A percentile compares a stretch with the other conserved stretches of the same genome.
Conservation (phyloP, 2,888 invertebrate species). For the Aricia artaxerxes region DNA sequence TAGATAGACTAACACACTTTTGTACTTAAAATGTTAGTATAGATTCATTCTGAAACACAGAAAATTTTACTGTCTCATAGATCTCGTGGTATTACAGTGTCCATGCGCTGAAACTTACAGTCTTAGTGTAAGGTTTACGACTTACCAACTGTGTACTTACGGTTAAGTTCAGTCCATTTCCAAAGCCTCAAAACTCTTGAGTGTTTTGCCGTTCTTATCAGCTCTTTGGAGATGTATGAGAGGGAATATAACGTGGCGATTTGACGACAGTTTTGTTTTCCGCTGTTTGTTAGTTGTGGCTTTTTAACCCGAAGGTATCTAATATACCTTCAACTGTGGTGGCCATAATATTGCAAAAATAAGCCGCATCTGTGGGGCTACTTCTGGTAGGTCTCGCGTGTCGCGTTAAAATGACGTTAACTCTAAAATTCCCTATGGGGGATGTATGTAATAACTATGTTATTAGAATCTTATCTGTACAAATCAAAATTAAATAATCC, state of each 20-base stretch:
- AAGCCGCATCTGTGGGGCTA: too few relatives aligned
- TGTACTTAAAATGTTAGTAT: neutral
- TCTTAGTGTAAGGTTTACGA: neutral
- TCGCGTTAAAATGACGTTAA: too few relatives aligned
- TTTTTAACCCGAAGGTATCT: neutral
- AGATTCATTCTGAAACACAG: neutral
- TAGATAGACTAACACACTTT: too few relatives aligned
- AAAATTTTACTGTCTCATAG: neutral
- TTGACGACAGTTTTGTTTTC: neutral
- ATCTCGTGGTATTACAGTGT: neutral
- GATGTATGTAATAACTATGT: too few relatives aligned
- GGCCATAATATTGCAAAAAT: too few relatives aligned
- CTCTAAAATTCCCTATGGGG: too few relatives aligned
- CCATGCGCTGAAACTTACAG: slow-evolving; percentile 15
- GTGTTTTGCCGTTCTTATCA: neutral
- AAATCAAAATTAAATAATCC: too few relatives aligned
- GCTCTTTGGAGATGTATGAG: neutral
- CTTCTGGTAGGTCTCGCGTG: too few relatives aligned
- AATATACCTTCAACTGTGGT: too few relatives aligned
- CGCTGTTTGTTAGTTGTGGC: neutral
- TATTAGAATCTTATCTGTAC: too few relatives aligned
- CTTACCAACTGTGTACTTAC: neutral
- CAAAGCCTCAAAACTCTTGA: neutral
- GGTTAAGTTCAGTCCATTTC: slow-evolving; percentile 3
- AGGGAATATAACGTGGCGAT: neutral